Conservation (phyloP, 2,797 vertebrate genomes). For the Capromys pilorides region DNA sequence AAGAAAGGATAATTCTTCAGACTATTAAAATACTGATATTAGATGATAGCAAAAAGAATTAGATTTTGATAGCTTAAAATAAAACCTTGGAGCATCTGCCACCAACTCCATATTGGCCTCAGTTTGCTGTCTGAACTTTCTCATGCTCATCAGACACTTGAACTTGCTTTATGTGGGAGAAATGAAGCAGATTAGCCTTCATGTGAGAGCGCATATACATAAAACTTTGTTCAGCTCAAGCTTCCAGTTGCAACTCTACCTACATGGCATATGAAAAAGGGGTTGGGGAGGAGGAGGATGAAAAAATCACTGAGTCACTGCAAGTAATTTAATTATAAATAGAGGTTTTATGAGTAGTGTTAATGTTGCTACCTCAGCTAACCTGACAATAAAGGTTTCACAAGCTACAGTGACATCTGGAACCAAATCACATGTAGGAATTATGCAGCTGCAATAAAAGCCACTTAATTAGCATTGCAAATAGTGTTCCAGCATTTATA, state of each 20-base stretch:
- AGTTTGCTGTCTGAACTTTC: conserved; percentile 40
- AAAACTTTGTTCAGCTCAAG: not conserved
- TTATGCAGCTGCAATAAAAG: conserved; percentile 88
- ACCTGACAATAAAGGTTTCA: conserved; percentile 88
- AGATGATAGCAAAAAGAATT: conserved; percentile 43
- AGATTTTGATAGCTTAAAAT: conserved; percentile 34
- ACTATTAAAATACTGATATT: conserved; percentile 37
- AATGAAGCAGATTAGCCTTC: conserved; percentile 48
- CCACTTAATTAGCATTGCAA: conserved; percentile 89
- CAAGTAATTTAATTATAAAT: conserved; percentile 87
- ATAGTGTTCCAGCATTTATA: conserved; percentile 87
- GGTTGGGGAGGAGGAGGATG: conserved; percentile 71
- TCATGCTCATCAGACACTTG: conserved; percentile 24
- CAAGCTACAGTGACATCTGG: conserved; percentile 88
- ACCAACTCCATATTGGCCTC: conserved; percentile 19
- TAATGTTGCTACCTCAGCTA: conserved; percentile 87
- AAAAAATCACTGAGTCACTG: conserved; percentile 81
- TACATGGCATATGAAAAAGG: not conserved
- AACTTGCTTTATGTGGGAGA: conserved; percentile 54
- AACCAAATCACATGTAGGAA: conserved; percentile 86
- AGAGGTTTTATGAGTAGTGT: conserved; percentile 84
- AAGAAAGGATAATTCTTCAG: conserved; percentile 25
- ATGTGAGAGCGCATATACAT: not conserved
- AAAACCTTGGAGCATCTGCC: not conserved
- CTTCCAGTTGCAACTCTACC: conserved; percentile 14